Evolutionary conservation across 2,113 vertebrate genomes (phyloP), one percentile per base, ranked within the genome.

Genomic region (Protomyctophum bolini): DNA sequence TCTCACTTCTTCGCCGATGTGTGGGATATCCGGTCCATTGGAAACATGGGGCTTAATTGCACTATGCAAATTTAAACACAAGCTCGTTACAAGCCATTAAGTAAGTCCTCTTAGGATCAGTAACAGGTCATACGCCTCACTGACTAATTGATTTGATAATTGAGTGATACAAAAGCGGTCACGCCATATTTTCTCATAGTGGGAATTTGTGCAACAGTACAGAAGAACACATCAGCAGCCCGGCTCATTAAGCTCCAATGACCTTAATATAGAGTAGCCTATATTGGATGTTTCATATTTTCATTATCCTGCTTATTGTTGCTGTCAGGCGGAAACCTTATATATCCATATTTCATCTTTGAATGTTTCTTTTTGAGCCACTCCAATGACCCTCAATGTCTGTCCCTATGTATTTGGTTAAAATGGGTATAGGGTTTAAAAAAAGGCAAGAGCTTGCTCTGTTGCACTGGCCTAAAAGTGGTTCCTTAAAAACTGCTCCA

Each of bases 91-190:
- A 2, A 67, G 47, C 57, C 48, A 59, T 76, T 73, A 78, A 15
- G 7, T 63, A 57, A 74, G 73, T 66, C 52, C 57, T 75, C 49
- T 29, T 29, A 66, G 63, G 9, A 79, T 72, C 72, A 68, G 56
- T 67, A 65, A 72, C 80, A 58, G 77, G 60, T 78, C 54, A 72
- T 41, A 54, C 0, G 10, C 47, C 62, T 60, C 50, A n/a, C 55
- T 60, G 33, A 15, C 65, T 75, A 81, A 81, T 79, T 81, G 67
- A 76, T 77, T 85, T 51, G 49, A 73, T 72, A 73, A 80, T 56
- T 77, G 60, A 79, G 56, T 71, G 8, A 63, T 62, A 50, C 47
- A 61, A 5, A 45, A 55, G 63, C 58, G 56, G 58, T 65, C 46
- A 70, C 58, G 52, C 63, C 58, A 62, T 68, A 33, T 48, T 48